Percentiles rank a stretch among this genome's conserved stretches.
phyloP scores from a whole-genome alignment of 2,888 invertebrate genomes.

The Andrena fulva region DNA sequence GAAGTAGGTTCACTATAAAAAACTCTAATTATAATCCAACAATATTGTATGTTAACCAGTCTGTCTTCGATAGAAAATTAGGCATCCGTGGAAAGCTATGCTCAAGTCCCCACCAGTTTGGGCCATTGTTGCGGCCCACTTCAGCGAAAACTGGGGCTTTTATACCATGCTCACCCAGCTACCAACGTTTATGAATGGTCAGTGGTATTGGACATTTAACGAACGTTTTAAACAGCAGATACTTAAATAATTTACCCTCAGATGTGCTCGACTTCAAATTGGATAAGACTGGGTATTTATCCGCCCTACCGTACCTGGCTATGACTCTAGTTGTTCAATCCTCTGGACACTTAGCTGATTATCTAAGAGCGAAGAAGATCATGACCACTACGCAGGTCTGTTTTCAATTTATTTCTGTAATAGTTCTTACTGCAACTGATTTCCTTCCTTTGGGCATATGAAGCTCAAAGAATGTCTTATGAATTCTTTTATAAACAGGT shows the following conservation, averaged over 20 bases:
- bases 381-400: slow-evolving; percentile 90
- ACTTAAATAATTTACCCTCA: slow-evolving; percentile 81
- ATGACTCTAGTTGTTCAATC: slow-evolving; percentile 93
- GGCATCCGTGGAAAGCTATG: slow-evolving; percentile 92
- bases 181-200: slow-evolving; percentile 93
- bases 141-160: slow-evolving; percentile 96
- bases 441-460: too few species aligned
- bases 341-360: slow-evolving; percentile 94
- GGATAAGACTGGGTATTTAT: slow-evolving; percentile 92
- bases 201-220: slow-evolving; percentile 3
- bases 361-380: slow-evolving; percentile 88
- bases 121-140: slow-evolving; percentile 93
- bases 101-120: slow-evolving; percentile 92
- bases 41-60: background rate
- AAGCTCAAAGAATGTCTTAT: too few species aligned
- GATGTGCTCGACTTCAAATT: slow-evolving; percentile 91
- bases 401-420: slow-evolving; percentile 2
- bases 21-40: background rate
- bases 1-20: slow-evolving; percentile 48
- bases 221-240: background rate
- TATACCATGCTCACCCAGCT: slow-evolving; percentile 93
- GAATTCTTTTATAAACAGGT: too few species aligned
- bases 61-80: slow-evolving; percentile 84
- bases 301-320: slow-evolving; percentile 94
- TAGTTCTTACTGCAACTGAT: background rate